phyloP scores from a whole-genome alignment of 2,888 invertebrate genomes.

The Thereva nobilitata region DNA sequence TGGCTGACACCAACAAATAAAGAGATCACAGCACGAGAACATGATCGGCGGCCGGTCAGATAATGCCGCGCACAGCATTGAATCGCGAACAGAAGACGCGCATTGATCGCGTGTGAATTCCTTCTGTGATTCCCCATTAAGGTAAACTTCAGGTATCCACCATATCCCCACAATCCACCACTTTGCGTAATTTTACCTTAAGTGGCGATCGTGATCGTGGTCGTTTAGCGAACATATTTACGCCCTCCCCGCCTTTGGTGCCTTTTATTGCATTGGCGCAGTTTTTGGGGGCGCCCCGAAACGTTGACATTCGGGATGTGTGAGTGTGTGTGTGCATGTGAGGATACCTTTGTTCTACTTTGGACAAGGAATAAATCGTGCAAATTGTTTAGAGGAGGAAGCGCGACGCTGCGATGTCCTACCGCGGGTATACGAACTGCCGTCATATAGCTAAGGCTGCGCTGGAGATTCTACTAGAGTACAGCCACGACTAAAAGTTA shows the following conservation, averaged over 20 bases:
- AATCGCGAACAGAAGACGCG: slow-evolving; percentile 6
- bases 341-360: slow-evolving; percentile 16
- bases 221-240: slow-evolving; percentile 31
- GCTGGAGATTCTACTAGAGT: background rate
- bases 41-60: slow-evolving; percentile 24
- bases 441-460: background rate
- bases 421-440: slow-evolving; percentile 12
- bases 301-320: slow-evolving; percentile 7
- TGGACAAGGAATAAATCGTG: slow-evolving; percentile 35
- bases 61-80: slow-evolving; percentile 1
- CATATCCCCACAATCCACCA: slow-evolving; percentile 5
- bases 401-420: slow-evolving; percentile 26
- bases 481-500: background rate
- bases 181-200: slow-evolving; percentile 35
- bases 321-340: background rate
- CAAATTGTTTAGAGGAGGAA: slow-evolving; percentile 23
- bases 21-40: slow-evolving; percentile 32
- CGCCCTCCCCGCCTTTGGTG: background rate
- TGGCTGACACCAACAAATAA: slow-evolving; percentile 32
- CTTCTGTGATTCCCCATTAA: slow-evolving; percentile 2
- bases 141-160: background rate
- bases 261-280: no score
- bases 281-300: slow-evolving; percentile 12
- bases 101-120: slow-evolving; percentile 33
- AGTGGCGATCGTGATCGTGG: slow-evolving; percentile 35